These are phyloP conservation scores for Entomyzon cyanotis DNA, from an alignment of 2,113 vertebrate species.

Conservation along the genomic window DNA sequence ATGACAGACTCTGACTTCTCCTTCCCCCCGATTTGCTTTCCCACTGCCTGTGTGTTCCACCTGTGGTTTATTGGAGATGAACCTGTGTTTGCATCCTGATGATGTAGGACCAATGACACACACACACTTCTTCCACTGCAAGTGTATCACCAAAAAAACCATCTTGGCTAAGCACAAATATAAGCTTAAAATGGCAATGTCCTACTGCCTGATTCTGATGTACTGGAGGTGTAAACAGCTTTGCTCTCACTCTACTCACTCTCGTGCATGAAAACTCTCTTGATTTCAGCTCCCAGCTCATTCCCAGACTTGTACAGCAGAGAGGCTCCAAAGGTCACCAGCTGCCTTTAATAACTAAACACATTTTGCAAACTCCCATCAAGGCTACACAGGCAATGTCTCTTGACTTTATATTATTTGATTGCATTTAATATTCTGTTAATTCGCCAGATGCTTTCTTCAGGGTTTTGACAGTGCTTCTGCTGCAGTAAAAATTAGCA, in stretches of 20 bases:
- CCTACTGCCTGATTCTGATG: neutral
- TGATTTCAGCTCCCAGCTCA: neutral
- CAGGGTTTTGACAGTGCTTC: neutral
- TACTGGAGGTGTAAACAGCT: neutral
- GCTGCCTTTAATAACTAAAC: neutral
- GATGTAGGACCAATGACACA: neutral
- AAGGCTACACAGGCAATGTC: neutral
- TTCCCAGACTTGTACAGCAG: neutral
- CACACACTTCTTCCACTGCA: accelerated
- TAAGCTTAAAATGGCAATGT: neutral
- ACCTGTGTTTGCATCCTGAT: neutral
- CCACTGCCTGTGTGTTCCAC: neutral
- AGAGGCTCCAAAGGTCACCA: neutral
- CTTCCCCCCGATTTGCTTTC: neutral
- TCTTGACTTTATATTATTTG: neutral
- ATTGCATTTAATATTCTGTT: neutral
- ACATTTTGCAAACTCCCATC: neutral
- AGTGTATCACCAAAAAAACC: neutral
- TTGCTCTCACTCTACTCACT: neutral
- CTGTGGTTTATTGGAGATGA: neutral
- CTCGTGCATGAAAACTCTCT: neutral
- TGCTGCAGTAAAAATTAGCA: conserved; percentile 31
- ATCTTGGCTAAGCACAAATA: neutral
- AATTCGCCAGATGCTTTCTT: neutral
- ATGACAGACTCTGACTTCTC: neutral